These are phyloP conservation scores for Bradypodion ventrale DNA, from an alignment of 2,797 vertebrate genomes.

Conservation along the genomic window DNA sequence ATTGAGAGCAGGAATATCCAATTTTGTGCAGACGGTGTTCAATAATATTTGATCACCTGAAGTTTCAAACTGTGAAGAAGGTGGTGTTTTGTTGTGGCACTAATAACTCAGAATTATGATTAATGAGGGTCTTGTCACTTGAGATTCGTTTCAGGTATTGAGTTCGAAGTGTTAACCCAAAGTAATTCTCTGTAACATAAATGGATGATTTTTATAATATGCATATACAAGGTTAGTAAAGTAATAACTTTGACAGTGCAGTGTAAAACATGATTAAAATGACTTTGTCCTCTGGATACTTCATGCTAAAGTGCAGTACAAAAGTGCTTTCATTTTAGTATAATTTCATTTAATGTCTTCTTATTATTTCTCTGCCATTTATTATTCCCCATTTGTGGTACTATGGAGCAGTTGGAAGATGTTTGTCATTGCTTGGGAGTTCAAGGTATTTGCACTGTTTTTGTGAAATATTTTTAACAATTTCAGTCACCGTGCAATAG, in stretches of 20 bases:
- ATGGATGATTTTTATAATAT: constrained; percentile 77
- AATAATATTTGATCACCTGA: constrained; percentile 52
- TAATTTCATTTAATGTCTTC: constrained; percentile 42
- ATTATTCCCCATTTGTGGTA: constrained; percentile 29
- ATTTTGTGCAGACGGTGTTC: constrained; percentile 54
- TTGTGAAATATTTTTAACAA: constrained; percentile 23
- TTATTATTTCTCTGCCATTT: constrained; percentile 48
- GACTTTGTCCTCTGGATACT: constrained; percentile 65
- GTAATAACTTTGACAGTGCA: constrained; percentile 66
- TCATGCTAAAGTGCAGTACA: constrained; percentile 54
- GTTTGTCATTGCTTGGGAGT: constrained; percentile 31
- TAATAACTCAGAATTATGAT: constrained; percentile 74
- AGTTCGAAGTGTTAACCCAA: constrained; percentile 66
- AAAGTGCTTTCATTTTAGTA: constrained; percentile 59
- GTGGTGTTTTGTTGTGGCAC: constrained; percentile 65
- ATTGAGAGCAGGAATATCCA: constrained; percentile 30
- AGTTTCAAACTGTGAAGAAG: constrained; percentile 68
- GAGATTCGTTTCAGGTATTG: constrained; percentile 73
- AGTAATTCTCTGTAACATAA: constrained; percentile 75
- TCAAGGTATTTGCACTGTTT: constrained; percentile 21
- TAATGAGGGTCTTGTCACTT: constrained; percentile 76
- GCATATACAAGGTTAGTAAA: constrained; percentile 69
- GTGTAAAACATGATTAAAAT: constrained; percentile 60
- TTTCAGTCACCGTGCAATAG: constrained; percentile 39
- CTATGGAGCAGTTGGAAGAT: constrained; percentile 29